Evolutionary conservation across 2,888 invertebrate genomes (phyloP), one percentile per base, ranked within the genome.

Genomic region (Caprella mutica): DNA sequence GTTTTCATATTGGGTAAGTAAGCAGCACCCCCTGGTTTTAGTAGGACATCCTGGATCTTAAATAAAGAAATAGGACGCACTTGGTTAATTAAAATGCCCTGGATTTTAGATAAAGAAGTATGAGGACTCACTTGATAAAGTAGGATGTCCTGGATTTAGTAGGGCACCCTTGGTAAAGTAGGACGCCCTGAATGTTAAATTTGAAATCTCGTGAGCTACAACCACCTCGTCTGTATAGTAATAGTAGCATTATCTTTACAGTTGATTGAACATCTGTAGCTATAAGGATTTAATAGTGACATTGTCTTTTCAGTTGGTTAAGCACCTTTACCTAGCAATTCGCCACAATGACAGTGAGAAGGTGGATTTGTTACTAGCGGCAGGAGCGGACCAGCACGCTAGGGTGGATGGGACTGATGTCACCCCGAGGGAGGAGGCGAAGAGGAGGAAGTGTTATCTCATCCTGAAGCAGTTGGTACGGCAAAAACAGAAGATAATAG

Each of bases 321-420:
- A 63, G 35, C 59, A 59, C n/a, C 48, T 63, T 19, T 63, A 63
- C 40, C 40, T 63, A 33, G 63, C 63, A 0, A 59, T 63, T 27
- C 46, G 63, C 9, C 63, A 63, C 55, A 58, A 58, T 43, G 64
- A 64, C 24, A 42, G 33, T 2, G 60, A 58, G 26, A 58, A 60
- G 30, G 64, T 60, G 29, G 58, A 52, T 17, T 39, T 43, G 2
- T 38, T 64, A 23, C 38, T 64, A n/a, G 35, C 30, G 3, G 60
- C 58, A 1, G 64, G 64, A 3, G 64, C 60, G 5, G 60, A 64
- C 38, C 64, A 64, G 46, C 56, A 56, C 24, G 58, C 56, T 1
- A 55, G 52, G 27, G 46, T 64, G 3, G 39, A 35, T 3, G 64
- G 64, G 4, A 59, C 60, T 0, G 60, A 43, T 2, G 29, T 64